Evolutionary conservation across 2,113 vertebrate species (phyloP).

Genomic region (Psephotus haematonotus): DNA sequence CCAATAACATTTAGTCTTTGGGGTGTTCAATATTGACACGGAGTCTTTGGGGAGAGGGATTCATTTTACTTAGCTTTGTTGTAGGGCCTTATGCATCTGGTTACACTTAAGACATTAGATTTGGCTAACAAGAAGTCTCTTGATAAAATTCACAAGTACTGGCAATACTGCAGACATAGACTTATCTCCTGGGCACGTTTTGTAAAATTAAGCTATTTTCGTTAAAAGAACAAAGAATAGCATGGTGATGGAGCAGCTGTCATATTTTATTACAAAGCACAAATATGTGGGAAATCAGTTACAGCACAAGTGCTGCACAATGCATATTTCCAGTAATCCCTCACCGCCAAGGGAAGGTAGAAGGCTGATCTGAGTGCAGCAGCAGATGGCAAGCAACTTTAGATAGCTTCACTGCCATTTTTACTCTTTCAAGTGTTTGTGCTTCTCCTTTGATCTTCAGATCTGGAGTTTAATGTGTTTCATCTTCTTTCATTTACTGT

Average conservation of each 20-base stretch:
- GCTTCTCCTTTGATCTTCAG: slow-evolving; percentile 48
- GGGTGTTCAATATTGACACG: slow-evolving; percentile 25
- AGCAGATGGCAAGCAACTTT: slow-evolving; percentile 61
- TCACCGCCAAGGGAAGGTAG: slow-evolving; percentile 1
- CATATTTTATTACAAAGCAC: slow-evolving; percentile 62
- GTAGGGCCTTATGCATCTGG: slow-evolving; percentile 29
- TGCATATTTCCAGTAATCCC: slow-evolving; percentile 52
- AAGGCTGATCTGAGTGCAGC: slow-evolving; percentile 31
- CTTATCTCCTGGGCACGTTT: slow-evolving; percentile 34
- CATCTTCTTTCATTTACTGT: slow-evolving; percentile 25
- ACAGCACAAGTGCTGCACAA: neutral
- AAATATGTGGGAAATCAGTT: slow-evolving; percentile 60
- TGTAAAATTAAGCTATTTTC: slow-evolving; percentile 59
- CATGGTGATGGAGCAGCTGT: slow-evolving; percentile 51
- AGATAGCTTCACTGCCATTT: slow-evolving; percentile 51
- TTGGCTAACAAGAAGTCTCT: slow-evolving; percentile 28
- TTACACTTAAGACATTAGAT: slow-evolving; percentile 15
- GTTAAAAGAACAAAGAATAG: slow-evolving; percentile 55
- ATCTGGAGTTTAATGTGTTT: slow-evolving; percentile 9
- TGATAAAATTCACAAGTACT: slow-evolving; percentile 35
- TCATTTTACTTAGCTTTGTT: slow-evolving; percentile 48
- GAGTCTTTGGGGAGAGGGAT: neutral
- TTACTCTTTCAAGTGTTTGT: slow-evolving; percentile 43
- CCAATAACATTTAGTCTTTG: neutral
- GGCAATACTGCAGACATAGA: neutral